Conservation (phyloP, 1,140 invertebrate genomes). For the Adelges cooleyi region DNA sequence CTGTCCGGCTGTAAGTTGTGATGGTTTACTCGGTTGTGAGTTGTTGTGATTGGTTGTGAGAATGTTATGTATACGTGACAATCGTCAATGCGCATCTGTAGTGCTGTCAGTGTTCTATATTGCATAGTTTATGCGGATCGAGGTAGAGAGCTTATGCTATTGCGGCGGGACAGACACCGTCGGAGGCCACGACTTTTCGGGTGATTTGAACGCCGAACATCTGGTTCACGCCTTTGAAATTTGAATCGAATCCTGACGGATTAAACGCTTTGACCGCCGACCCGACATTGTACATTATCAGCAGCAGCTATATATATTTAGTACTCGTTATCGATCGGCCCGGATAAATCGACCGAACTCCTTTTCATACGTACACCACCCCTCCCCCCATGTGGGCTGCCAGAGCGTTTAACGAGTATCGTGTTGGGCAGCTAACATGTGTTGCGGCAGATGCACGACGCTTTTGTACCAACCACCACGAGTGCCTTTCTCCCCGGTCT, state of each 20-base stretch:
- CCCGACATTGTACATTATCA: too few relatives aligned
- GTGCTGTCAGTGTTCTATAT: too few relatives aligned
- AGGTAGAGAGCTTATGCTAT: too few relatives aligned
- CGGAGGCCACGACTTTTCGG: background rate
- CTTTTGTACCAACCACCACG: slow-evolving; percentile 8
- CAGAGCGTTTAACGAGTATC: slow-evolving; percentile 16
- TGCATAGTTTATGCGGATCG: too few relatives aligned
- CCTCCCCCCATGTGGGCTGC: background rate
- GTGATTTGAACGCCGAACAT: slow-evolving; percentile 6
- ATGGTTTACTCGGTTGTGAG: too few relatives aligned
- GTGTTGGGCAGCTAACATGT: slow-evolving; percentile 28
- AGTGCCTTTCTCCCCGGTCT: background rate
- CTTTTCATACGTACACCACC: background rate
- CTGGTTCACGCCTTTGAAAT: background rate
- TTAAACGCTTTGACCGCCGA: background rate
- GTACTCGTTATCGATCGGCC: too few relatives aligned
- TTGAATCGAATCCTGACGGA: background rate
- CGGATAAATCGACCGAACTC: background rate
- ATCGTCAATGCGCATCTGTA: too few relatives aligned
- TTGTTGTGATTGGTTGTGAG: too few relatives aligned
- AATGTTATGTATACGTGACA: too few relatives aligned
- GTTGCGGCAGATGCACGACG: slow-evolving; percentile 13
- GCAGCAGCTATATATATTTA: too few relatives aligned
- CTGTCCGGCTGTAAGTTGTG: too few relatives aligned
- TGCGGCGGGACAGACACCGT: too few relatives aligned